Percentiles rank a stretch among this genome's conserved stretches.
Evolutionary conservation across 2,888 invertebrate genomes (phyloP).

Genomic region (Lithodes maja): DNA sequence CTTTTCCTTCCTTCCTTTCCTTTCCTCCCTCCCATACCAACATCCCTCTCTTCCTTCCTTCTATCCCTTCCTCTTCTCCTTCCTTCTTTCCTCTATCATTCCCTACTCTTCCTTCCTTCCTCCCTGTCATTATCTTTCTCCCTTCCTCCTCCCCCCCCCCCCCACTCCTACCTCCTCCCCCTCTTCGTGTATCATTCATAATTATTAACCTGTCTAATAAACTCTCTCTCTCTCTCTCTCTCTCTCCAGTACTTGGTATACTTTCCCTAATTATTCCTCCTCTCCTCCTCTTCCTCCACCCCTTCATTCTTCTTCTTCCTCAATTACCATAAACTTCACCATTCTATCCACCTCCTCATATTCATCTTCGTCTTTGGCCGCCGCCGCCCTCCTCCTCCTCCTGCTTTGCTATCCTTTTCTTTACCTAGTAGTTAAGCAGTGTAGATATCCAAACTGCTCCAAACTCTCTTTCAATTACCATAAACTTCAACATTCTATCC

Average conservation of each 20-base stretch:
- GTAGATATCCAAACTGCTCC: no score
- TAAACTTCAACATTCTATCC: not conserved
- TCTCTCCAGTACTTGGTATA: not conserved
- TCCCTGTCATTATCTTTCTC: not conserved
- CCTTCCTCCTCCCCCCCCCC: not conserved
- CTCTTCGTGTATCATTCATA: not conserved
- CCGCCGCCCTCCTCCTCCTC: not conserved
- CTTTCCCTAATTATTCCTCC: not conserved
- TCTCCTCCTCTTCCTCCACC: not conserved
- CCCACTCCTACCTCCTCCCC: not conserved
- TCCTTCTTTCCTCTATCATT: not conserved
- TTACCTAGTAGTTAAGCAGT: no score
- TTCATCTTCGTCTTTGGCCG: not conserved
- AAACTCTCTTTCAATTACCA: no score
- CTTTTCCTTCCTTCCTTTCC: conserved; percentile 6
- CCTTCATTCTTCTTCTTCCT: not conserved
- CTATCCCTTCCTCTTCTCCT: not conserved
- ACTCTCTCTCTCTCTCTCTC: not conserved
- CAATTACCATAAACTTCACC: not conserved
- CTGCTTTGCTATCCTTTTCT: not conserved
- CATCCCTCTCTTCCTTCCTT: not conserved
- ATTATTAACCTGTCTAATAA: not conserved
- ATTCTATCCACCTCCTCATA: not conserved
- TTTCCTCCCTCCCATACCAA: not conserved
- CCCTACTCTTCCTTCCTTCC: not conserved